Evolutionary conservation across 2,888 invertebrate genomes (phyloP), one percentile per base, ranked within the genome.

Genomic region (Isoperla grammatica): DNA sequence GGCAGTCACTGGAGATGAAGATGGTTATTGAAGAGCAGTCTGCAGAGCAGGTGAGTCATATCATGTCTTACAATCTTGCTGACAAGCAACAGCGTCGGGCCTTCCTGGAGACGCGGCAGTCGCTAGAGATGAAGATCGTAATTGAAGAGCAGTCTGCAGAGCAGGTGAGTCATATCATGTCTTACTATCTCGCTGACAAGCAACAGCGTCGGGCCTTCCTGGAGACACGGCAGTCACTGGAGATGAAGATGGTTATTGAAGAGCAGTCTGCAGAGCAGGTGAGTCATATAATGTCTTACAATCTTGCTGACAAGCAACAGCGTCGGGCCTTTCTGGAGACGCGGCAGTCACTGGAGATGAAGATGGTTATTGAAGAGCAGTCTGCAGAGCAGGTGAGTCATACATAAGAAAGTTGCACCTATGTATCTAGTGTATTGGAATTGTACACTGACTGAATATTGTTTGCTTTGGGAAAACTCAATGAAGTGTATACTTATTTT

Each of bases 131-230:
- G 67, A 95, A 94, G 75, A 82, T 93, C 69, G 87, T 92, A 57
- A 92, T 95, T 67, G 95, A 95, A 75, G 92, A 95, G 72, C 93
- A 95, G 74, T 91, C 93, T 66, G 89, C 89, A 61, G 94, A 95
- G 74, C 92, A 93, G 85, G 92, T 91, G 69, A 68, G n/a, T n/a
- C n/a, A n/a, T n/a, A n/a, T n/a, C n/a, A n/a, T n/a, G n/a, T 84
- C 85, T 46, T 88, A 85, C 72, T 82, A 84, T 61, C 80, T 89
- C 71, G 84, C 86, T 66, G 94, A 95, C 73, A 86, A 87, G 66
- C 91, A 93, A 74, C 94, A 94, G 70, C 81, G 94, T 50, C 80
- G 87, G 60, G 93, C 95, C 45, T 95, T 95, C 72, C 79, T 90
- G 64, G 93, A 95, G 75, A 94, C 95, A 3, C 87, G 93, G 70